Evolutionary conservation across 1,140 invertebrate genomes (phyloP), one percentile per base, ranked within the genome.

Genomic region (Drosophila mauritiana): DNA sequence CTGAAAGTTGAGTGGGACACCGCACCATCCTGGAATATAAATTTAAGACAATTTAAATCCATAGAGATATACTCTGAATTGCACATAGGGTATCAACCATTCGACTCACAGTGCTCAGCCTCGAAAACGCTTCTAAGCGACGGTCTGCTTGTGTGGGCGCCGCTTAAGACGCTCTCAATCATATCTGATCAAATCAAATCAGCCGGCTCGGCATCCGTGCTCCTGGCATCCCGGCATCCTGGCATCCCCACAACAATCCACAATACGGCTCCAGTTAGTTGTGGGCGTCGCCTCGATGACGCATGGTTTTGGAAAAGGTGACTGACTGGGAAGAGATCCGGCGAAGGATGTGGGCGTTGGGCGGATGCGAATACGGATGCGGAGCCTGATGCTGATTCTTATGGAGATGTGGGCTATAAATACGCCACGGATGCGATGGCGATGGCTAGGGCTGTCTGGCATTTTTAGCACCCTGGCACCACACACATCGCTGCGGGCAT

Each of bases 111-210:
- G 27, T 12, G 4, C 22, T 48, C 13, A 37, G 15, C 31, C 13
- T 42, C 22, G 6, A 56, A 69, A 34, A 55, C 31, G 25, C 51
- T 65, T 40, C 54, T 31, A 13, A 11, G 59, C 27, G 7, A 31
- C 31, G 46, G 51, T 36, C 45, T 43, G 27, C 62, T 15, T 31
- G 56, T 17, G 42, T 49, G 73, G 73, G 73, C 64, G 73, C 34
- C 48, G 56, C 40, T 57, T 57, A 54, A 53, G 56, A 25, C 51
- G 56, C 73, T 62, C 62, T 76, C 73, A 77, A 69, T 77, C 69
- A 74, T 69, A 78, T 78, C 43, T 75, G 78, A 80, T 80, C 77
- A 69, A 83, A 83, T 83, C 80, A 83, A 78, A 69, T 78, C 75
- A 78, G 52, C 57, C 62, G 63, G 46, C 59, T 55, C 61, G 61